These are phyloP conservation scores for Hanleya hanleyi DNA, from an alignment of 2,888 invertebrate genomes.

Conservation along the genomic window DNA sequence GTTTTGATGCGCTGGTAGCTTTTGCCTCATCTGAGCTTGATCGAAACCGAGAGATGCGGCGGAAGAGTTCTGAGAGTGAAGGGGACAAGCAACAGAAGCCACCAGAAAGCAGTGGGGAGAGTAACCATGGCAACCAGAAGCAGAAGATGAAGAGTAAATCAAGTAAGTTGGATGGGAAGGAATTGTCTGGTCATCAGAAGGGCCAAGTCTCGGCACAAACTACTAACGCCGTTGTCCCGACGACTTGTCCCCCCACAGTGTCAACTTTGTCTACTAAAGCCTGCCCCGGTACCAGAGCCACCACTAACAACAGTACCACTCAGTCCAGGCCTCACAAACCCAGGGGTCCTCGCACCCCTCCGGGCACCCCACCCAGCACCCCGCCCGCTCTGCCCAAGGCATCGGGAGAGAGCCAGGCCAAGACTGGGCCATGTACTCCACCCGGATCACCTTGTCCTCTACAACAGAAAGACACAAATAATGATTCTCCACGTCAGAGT, in stretches of 20 bases:
- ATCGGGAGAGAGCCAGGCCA: not conserved
- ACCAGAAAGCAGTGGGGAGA: not conserved
- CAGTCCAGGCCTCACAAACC: not conserved
- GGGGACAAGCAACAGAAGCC: not conserved
- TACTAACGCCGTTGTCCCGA: not conserved
- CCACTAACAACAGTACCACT: not conserved
- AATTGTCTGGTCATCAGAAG: not conserved
- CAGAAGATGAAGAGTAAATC: not conserved
- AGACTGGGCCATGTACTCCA: not conserved
- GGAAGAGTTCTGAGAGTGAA: not conserved
- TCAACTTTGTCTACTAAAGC: not conserved
- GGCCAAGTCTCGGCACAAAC: not conserved
- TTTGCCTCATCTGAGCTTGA: conserved; percentile 94
- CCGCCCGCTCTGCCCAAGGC: not conserved
- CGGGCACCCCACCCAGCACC: not conserved
- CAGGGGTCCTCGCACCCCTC: not conserved
- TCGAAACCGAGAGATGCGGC: conserved; percentile 38
- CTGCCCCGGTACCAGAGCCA: not conserved
- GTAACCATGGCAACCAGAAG: too few relatives aligned
- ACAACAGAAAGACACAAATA: too few relatives aligned
- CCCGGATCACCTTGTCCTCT: not conserved
- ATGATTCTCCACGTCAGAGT: too few relatives aligned
- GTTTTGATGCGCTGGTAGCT: conserved; percentile 94
- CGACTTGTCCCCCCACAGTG: not conserved
- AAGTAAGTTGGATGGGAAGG: not conserved